phyloP scores from a whole-genome alignment of 2,888 invertebrate genomes.

The Perdita meconis region DNA sequence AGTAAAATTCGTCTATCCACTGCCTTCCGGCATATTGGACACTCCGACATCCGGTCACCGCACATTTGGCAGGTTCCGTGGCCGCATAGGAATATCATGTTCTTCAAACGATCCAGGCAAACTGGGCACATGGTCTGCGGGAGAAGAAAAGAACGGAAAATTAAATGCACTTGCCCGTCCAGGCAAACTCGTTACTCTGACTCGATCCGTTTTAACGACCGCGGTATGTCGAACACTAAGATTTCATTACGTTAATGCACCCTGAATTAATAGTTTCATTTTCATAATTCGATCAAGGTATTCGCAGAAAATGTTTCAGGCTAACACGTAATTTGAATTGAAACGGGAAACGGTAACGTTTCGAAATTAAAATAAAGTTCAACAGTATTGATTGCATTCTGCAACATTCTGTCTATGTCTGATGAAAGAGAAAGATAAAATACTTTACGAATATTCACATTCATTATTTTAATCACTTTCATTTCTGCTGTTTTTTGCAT shows the following conservation, averaged over 20 bases:
- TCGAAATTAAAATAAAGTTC: too few species aligned
- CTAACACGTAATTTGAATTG: too few species aligned
- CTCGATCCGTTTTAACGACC: not conserved
- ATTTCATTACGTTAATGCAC: constrained; percentile 1
- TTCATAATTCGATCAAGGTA: not conserved
- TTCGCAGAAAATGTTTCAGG: too few species aligned
- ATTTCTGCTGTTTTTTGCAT: too few species aligned
- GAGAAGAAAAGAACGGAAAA: constrained; percentile 66
- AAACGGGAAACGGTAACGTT: too few species aligned
- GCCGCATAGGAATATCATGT: constrained; percentile 99
- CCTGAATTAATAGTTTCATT: constrained; percentile 1
- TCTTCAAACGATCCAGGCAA: constrained; percentile 98
- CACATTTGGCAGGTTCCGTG: constrained; percentile 99
- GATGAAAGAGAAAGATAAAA: too few species aligned
- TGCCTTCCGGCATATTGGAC: constrained; percentile 98
- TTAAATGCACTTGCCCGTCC: not conserved
- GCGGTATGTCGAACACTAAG: not conserved
- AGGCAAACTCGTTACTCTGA: not conserved
- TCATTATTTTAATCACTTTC: too few species aligned
- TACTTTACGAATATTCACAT: too few species aligned
- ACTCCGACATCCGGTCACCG: constrained; percentile 98
- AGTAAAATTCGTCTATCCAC: constrained; percentile 98
- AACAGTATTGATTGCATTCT: too few species aligned
- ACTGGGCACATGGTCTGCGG: constrained; percentile 99
- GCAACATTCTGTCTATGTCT: too few species aligned